These are phyloP conservation scores for Rhabditophanes sp. DNA, from an alignment of 2,888 invertebrate genomes.

Conservation along the genomic window DNA sequence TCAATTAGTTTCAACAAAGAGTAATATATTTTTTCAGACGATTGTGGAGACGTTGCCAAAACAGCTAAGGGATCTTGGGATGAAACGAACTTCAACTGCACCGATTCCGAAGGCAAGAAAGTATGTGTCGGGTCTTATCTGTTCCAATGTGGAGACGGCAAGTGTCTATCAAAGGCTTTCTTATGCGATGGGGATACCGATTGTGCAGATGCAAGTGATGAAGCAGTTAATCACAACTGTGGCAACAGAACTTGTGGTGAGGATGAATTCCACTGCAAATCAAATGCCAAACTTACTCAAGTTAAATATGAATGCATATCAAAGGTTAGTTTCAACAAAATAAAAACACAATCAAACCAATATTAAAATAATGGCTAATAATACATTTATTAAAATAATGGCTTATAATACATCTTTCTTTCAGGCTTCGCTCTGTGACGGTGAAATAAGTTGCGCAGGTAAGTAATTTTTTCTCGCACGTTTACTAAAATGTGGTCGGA, in stretches of 20 bases:
- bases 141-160: conserved; percentile 46
- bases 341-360: too few species aligned
- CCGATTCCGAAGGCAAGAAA: conserved; percentile 18
- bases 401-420: too few species aligned
- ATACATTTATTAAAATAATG: too few species aligned
- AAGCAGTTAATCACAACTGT: conserved; percentile 30
- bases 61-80: conserved; percentile 57
- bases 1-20: not conserved
- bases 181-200: conserved; percentile 41
- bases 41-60: conserved; percentile 44
- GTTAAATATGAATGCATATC: conserved; percentile 60
- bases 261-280: conserved; percentile 46
- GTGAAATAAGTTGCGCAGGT: too few species aligned
- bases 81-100: conserved; percentile 51
- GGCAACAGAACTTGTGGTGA: conserved; percentile 72
- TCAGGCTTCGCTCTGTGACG: conserved; percentile 91
- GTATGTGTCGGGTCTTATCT: conserved; percentile 41
- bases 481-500: too few species aligned
- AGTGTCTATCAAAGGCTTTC: conserved; percentile 42
- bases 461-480: too few species aligned
- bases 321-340: too few species aligned
- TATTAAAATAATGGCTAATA: too few species aligned
- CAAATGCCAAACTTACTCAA: conserved; percentile 44
- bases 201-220: conserved; percentile 14
- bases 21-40: not conserved